A percentile compares a stretch with the other conserved stretches of the same genome.
Evolutionary conservation across 37 sponge, comb jelly and placozoan genomes (phyloP).

Genomic region (Spongilla lacustris): DNA sequence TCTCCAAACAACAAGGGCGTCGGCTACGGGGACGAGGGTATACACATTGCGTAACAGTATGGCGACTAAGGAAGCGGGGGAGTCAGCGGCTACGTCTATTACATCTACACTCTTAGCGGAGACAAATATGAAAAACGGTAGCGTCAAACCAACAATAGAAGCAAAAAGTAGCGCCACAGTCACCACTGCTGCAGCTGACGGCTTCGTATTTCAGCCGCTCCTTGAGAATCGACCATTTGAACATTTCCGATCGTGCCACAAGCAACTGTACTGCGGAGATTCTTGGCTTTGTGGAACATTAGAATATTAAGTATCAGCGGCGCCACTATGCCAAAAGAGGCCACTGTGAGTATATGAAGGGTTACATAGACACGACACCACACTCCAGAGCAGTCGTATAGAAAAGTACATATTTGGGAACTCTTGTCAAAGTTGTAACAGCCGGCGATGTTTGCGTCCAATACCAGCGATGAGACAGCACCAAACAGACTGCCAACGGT

Average conservation of each 20-base stretch:
- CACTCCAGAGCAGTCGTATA: not conserved
- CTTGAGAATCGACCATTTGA: not conserved
- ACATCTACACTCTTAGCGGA: too few relatives aligned
- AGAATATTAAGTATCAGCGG: not conserved
- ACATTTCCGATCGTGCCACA: not conserved
- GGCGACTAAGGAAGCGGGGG: not conserved
- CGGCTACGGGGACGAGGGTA: not conserved
- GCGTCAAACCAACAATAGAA: not conserved
- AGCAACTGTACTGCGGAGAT: not conserved
- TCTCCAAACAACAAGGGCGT: not conserved
- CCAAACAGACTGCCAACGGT: too few relatives aligned
- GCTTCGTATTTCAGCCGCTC: not conserved
- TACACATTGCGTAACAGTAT: not conserved
- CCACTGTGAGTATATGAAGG: not conserved
- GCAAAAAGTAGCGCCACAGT: not conserved
- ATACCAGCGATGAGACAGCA: not conserved
- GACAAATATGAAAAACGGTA: not conserved
- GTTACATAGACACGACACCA: not conserved
- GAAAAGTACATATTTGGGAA: not conserved
- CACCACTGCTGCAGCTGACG: not conserved
- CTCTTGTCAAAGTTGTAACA: not conserved
- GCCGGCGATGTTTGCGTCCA: not conserved
- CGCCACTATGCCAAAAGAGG: not conserved
- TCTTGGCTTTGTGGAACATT: not conserved
- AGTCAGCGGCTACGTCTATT: not conserved